These are phyloP conservation scores for Telmatherina bonti DNA, from an alignment of 2,797 vertebrate genomes.

Conservation along the genomic window DNA sequence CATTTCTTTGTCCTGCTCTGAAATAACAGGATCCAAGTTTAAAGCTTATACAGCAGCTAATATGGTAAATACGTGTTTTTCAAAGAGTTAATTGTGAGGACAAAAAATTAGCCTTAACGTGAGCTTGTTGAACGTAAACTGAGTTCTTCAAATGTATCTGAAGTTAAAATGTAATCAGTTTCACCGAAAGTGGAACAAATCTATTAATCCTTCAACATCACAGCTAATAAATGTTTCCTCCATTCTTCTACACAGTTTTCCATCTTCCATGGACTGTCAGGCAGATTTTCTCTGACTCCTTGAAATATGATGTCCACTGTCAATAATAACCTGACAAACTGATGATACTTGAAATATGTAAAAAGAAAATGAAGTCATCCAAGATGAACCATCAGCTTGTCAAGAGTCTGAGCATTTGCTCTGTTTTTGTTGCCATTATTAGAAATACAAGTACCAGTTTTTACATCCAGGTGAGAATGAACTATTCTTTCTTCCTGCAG, in stretches of 20 bases:
- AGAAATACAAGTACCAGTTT: conserved; percentile 22
- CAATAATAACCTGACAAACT: conserved; percentile 47
- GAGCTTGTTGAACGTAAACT: conserved; percentile 65
- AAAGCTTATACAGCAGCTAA: background rate
- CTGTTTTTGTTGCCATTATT: conserved; percentile 34
- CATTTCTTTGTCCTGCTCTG: background rate
- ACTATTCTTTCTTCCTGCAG: conserved; percentile 39
- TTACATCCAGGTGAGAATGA: conserved; percentile 24
- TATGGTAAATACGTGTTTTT: background rate
- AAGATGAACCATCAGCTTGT: conserved; percentile 47
- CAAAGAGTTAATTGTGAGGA: conserved; percentile 6
- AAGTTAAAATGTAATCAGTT: conserved; percentile 15
- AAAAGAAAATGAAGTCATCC: conserved; percentile 40
- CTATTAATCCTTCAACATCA: background rate
- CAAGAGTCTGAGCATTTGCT: conserved; percentile 26
- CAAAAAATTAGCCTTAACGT: conserved; percentile 24
- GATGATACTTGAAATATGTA: conserved; percentile 70
- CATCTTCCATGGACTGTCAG: conserved; percentile 23
- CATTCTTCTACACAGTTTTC: conserved; percentile 2
- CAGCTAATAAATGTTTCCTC: conserved; percentile 1
- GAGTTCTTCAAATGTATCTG: conserved; percentile 21
- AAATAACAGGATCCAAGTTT: background rate
- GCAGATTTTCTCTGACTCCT: conserved; percentile 32
- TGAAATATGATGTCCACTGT: conserved; percentile 60
- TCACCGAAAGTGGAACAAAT: conserved; percentile 3